Evolutionary conservation across 23 tunicate genomes (phyloP).

Genomic region (Phallusia fumigata): DNA sequence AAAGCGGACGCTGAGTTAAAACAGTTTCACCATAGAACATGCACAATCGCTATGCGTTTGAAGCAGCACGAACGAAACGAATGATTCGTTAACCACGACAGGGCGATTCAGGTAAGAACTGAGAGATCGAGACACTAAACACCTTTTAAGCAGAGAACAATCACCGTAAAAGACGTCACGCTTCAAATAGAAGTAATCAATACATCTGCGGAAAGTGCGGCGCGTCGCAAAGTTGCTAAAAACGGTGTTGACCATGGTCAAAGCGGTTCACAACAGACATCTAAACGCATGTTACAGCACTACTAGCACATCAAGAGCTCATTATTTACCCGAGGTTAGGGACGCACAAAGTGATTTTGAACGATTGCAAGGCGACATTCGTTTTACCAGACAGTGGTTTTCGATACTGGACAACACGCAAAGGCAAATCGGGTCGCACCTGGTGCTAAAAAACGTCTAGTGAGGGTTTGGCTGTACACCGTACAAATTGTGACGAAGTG

Average conservation of each 20-base stretch:
- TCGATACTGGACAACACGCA: not conserved
- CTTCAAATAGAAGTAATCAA: not conserved
- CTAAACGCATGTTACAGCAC: not conserved
- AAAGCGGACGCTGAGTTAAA: not conserved
- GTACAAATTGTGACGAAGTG: not conserved
- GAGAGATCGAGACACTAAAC: not conserved
- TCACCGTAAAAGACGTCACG: not conserved
- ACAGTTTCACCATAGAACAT: not conserved
- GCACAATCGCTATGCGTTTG: conserved; percentile 10
- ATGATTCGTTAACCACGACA: not conserved
- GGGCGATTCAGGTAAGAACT: not conserved
- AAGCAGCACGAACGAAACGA: conserved; percentile 11
- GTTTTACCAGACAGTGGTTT: conserved; percentile 5
- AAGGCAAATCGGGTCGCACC: not conserved
- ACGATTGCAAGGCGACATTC: not conserved
- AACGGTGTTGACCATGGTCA: not conserved
- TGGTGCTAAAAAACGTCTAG: not conserved
- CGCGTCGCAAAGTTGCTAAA: not conserved
- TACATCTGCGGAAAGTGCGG: conserved; percentile 7
- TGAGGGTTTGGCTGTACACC: not conserved
- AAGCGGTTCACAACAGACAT: not conserved
- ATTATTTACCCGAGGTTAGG: not conserved
- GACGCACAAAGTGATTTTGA: not conserved
- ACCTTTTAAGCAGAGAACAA: not conserved
- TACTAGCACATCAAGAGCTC: not conserved